Base-by-base conservation (phyloP, 2,888 invertebrate species). In the Harpalus rufipes region DNA sequence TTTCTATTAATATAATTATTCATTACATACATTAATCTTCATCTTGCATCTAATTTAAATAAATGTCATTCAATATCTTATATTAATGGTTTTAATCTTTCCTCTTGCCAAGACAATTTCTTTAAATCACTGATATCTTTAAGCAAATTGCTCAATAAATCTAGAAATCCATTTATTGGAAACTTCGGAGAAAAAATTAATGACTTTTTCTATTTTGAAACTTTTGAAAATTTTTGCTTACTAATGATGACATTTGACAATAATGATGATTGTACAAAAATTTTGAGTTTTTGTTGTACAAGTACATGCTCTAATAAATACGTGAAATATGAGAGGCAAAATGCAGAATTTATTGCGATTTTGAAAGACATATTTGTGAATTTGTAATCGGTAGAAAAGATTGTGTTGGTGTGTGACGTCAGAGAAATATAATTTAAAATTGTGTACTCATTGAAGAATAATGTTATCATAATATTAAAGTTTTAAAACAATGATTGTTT, bases 71-170 rank as follows among this genome's bases (percentile, higher is more conserved):
- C 41, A 32, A 68, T 63, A 68, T 10, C 12, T 68, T 32, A 39
- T 74, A 68, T 51, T 51, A 68, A 74, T 74, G 8, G 16, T 10
- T 74, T 74, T 44, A 74, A 18, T 74, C 72, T 18, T 16, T 18
- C 10, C 41, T 74, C 44, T 51, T 74, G 72, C 72, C 72, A 74
- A 74, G 44, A 74, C 72, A 74, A 74, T 74, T 74, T 74, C 72
- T 74, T 44, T 74, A 74, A 74, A 74, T 74, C 72, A 44, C 44
- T 74, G 72, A 44, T 74, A 18, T 74, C 16, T 74, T 63, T 39
- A 68, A 68, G 16, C 18, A 72, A 72, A 74, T 74, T 8, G 41
- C 44, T 74, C 16, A 14, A 74, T 74, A 74, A 74, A 74, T 74
- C 21, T 74, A 44, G 16, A 74, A 74, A 16, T 10, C 51, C 16